A percentile compares a stretch with the other conserved stretches of the same genome.
phyloP scores from a whole-genome alignment of 2,113 vertebrate species.

The Gracilinanus agilis region DNA sequence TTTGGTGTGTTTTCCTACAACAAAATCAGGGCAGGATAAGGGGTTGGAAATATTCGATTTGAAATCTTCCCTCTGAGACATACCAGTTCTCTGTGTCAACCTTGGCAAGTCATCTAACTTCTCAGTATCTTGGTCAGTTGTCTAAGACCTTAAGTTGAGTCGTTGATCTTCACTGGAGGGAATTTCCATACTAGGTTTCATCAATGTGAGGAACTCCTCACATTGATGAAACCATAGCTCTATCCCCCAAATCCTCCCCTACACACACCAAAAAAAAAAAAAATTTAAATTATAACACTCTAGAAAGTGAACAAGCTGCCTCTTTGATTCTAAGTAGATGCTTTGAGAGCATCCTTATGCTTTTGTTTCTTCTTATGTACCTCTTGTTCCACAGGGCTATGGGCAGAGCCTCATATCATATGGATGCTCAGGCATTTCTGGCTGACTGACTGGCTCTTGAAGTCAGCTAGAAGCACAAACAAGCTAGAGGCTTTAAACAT shows the following conservation, averaged over 20 bases:
- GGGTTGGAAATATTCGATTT: background rate
- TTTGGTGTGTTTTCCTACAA: no score
- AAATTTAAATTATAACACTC: no score
- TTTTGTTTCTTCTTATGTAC: background rate
- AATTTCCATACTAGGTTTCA: background rate
- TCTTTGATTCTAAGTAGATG: background rate
- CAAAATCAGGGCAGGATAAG: background rate
- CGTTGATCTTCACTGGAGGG: background rate
- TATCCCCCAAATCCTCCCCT: no score
- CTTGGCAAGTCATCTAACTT: background rate
- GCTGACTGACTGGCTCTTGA: background rate
- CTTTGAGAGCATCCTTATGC: background rate
- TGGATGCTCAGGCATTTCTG: background rate
- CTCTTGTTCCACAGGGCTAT: background rate
- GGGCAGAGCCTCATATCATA: background rate
- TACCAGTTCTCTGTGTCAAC: background rate
- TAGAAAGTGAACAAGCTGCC: no score
- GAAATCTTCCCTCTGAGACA: background rate
- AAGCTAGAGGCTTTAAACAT: background rate
- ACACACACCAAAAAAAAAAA: no score
- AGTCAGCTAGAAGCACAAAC: no score
- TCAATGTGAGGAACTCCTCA: background rate
- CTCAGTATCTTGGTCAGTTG: background rate
- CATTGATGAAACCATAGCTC: background rate
- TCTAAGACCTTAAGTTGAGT: background rate